Evolutionary conservation across 2,888 invertebrate species (phyloP), one percentile per base, ranked within the genome.

Genomic region (Ormyrus thymus): DNA sequence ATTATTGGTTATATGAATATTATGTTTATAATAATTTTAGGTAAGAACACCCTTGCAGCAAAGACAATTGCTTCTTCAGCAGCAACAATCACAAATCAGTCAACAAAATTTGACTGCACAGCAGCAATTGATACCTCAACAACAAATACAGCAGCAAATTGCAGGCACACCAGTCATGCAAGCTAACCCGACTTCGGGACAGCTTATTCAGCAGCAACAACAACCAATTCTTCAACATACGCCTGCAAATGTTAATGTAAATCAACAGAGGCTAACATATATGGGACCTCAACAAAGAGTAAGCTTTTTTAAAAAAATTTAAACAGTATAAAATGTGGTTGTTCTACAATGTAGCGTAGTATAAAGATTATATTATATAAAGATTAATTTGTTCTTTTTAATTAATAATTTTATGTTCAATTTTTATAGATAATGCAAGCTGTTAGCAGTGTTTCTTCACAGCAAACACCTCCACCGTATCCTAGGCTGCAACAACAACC

Each of bases 221-320:
- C 78, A 78, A 15, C 85, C 83, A 76, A 73, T 85, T 56, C 72
- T 85, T 48, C 87, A 85, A 51, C 78, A 71, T 15, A 8, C 61
- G 13, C 48, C 83, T 13, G 80, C 83, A 6, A 86, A 86, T 66
- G 80, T 88, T 50, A 87, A 83, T 76, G 85, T 86, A n/a, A 85
- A 86, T 55, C 89, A 89, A 65, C 89, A 90, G 81, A 82, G 89
- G 81, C 83, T 89, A 69, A 84, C 87, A 66, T 89, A 86, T 83
- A 83, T 89, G 80, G 87, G 86, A 78, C 84, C 84, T 75, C 89
- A 88, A 76, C 87, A 62, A 48, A 55, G 79, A 56, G 81, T 81
- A 76, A 0, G 78, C 64, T 43, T 46, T 4, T 43, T 45, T 46
- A 55, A n/a, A 55, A n/a, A 10, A 45, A 46, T 46, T 46, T n/a